Base-by-base conservation (phyloP, 2,797 vertebrate genomes). In the Eutrigla gurnardus region DNA sequence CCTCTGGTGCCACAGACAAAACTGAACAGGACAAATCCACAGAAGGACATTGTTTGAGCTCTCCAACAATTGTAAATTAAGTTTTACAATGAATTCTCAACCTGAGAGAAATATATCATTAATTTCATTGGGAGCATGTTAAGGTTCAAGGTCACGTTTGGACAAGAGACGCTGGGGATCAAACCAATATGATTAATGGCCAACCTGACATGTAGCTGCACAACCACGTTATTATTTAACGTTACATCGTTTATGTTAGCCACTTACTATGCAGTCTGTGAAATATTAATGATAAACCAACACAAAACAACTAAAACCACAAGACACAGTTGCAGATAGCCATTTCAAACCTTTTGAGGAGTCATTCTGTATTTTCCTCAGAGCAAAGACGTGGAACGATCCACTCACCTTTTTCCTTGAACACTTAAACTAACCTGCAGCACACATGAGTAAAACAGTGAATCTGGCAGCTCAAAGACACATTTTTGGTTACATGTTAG, bases 401-500 rank as follows among this genome's bases (percentile, higher is more conserved):
- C 37, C 18, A 15, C 5, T 46, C 54, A 32, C 11, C 14, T 47
- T 42, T 43, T 36, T 11, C 33, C 39, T 52, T 36, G 11, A 42
- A 57, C 53, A 32, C 5, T 8, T 2, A 43, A 65, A 52, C 11
- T 5, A 45, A 67, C 73, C 50, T 46, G 58, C 71, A 42, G 42
- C 60, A 45, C 5, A 32, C 15, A 17, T 10, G 32, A 63, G 4
- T 14, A 43, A 18, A 70, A 18, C 14, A 53, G 54, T 1, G 18
- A 25, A 63, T 65, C 18, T 60, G 50, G 66, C 65, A 49, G 58
- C 49, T 61, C 35, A 17, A 42, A 69, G 6, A 4, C 33, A 47
- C 49, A 43, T 13, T 59, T 46, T 37, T 14, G 35, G 70, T 72
- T 60, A 52, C 47, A 39, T 77, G 39, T 65, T n/a, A 13, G 3